These are phyloP conservation scores for Prinia subflava DNA, from an alignment of 2,113 vertebrate species.

Conservation along the genomic window DNA sequence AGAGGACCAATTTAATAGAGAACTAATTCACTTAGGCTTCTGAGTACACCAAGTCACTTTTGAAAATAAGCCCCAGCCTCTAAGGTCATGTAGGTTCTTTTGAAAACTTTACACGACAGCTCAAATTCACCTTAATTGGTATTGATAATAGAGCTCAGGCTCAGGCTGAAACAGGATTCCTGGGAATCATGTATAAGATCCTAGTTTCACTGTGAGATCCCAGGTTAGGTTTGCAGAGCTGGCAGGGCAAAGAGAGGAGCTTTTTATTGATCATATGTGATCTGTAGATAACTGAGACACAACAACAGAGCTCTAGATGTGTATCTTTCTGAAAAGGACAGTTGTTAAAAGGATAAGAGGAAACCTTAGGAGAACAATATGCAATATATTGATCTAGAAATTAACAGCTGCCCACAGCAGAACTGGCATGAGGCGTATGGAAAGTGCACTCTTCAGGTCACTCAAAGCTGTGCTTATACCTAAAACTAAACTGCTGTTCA, in stretches of 20 bases:
- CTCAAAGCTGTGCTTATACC: not conserved
- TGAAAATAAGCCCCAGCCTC: slow-evolving; percentile 7
- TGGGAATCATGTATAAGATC: not conserved
- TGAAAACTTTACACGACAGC: slow-evolving; percentile 24
- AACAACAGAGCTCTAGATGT: not conserved
- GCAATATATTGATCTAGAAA: not conserved
- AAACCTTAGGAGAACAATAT: not conserved
- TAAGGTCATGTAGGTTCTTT: not conserved
- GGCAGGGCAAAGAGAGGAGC: not conserved
- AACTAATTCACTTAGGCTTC: not conserved
- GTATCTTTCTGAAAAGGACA: not conserved
- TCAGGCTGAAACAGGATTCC: slow-evolving; percentile 36
- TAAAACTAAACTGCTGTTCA: not conserved
- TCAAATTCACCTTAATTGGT: slow-evolving; percentile 48
- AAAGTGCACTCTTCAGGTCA: not conserved
- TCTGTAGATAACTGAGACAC: not conserved
- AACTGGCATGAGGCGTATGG: accelerated
- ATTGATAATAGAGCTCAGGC: slow-evolving; percentile 7
- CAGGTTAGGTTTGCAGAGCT: not conserved
- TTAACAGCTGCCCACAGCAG: not conserved
- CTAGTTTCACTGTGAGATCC: not conserved
- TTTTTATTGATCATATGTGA: not conserved
- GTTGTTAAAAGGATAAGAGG: not conserved
- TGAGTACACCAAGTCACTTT: not conserved
- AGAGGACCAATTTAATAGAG: not conserved